A percentile compares a stretch with the other conserved stretches of the same genome.
These are phyloP conservation scores for Chymomyza fuscimana DNA, from an alignment of 2,888 invertebrate genomes.

Conservation along the genomic window DNA sequence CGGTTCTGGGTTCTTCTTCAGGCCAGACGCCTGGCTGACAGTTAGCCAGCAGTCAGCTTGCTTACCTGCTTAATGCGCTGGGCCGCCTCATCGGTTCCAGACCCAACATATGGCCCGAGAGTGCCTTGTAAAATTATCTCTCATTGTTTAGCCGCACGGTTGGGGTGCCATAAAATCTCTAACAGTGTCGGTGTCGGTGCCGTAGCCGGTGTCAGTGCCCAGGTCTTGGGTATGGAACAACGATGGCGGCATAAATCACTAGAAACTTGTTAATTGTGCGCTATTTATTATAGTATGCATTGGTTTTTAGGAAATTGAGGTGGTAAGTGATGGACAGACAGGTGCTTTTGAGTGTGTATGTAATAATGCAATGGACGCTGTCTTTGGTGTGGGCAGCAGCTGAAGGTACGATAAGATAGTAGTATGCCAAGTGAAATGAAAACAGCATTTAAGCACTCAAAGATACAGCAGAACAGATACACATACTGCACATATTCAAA, in stretches of 20 bases:
- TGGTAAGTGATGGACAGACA: slow-evolving; percentile 64
- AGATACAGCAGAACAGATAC: background rate
- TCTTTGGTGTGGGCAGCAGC: background rate
- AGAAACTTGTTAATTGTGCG: slow-evolving; percentile 70
- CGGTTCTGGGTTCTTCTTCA: background rate
- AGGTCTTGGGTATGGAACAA: slow-evolving; percentile 11
- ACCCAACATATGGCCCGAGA: slow-evolving; percentile 52
- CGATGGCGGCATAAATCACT: slow-evolving; percentile 67
- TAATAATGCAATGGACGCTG: background rate
- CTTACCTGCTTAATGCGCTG: background rate
- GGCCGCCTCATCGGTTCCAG: background rate
- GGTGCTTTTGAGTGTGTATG: slow-evolving; percentile 41
- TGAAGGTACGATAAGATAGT: background rate
- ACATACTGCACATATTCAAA: background rate
- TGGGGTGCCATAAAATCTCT: slow-evolving; percentile 68
- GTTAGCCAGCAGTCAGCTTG: slow-evolving; percentile 2
- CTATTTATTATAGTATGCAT: slow-evolving; percentile 65
- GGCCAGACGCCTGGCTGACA: background rate
- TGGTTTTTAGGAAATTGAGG: slow-evolving; percentile 55
- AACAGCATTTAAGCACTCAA: background rate
- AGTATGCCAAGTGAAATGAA: background rate
- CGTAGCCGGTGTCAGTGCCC: slow-evolving; percentile 11
- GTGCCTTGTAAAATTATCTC: slow-evolving; percentile 66
- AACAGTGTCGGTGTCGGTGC: slow-evolving; percentile 32
- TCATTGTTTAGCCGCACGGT: slow-evolving; percentile 62